Evolutionary conservation across 2,888 invertebrate genomes (phyloP), one percentile per base, ranked within the genome.

Genomic region (Pachymerium ferrugineum): DNA sequence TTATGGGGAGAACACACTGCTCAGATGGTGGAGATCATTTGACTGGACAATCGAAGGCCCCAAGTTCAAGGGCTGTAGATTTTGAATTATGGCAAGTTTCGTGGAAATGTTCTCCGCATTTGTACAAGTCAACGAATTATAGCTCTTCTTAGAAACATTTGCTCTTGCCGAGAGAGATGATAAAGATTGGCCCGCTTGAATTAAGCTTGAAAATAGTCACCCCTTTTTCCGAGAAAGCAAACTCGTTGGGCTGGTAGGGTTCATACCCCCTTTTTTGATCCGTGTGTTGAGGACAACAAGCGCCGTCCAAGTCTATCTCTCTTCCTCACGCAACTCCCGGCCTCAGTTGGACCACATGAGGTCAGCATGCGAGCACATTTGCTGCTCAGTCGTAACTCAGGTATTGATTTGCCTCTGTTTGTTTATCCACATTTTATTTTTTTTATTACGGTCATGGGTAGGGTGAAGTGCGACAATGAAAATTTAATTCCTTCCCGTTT

Each of bases 71-170:
- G 16, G 47, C 16, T 16, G 47, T 54, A 54, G 19, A 19, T 54
- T 54, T 54, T 70, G 70, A 70, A 35, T 70, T 70, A 70, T 35
- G 70, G 33, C 35, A 16, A n/a, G 19, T 70, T 70, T 70, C 70
- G 30, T 25, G 33, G 70, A 70, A 70, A 22, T 31, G 25, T 70
- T 31, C 31, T 70, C 70, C 70, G 33, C 33, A 70, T 70, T 70
- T 70, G 31, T 33, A 31, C 31, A 33, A 31, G 31, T 33, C 33
- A 33, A 31, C 70, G 33, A 70, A 70, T 70, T 33, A 70, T 70
- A 31, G 35, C 70, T 31, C 19, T 70, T 70, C 70, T 31, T 4
- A 35, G 70, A 70, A 70, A 31, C 25, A 70, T 68, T 31, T 68
- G 29, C 68, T 14, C 8, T 68, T n/a, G 8, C 16, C 14, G 8